Evolutionary conservation across 2,888 invertebrate genomes (phyloP), one percentile per base, ranked within the genome.

Genomic region (Drepanosiphum platanoidis): DNA sequence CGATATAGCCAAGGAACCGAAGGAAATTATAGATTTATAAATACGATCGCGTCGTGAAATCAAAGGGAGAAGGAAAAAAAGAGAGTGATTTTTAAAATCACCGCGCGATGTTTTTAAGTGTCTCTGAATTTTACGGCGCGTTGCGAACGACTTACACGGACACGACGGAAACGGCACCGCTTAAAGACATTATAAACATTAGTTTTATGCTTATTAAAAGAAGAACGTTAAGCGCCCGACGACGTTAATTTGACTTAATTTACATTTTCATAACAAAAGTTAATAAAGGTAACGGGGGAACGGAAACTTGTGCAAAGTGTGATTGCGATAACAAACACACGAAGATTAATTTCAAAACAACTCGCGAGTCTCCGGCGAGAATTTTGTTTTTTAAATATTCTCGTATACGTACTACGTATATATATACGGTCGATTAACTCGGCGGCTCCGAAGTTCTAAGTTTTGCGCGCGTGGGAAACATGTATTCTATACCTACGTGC

Each of bases 311-410:
- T 58, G 58, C 34, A 58, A 58, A 58, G 52, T 34, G n/a, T 75
- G 72, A 72, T 46, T 42, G 72, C 30, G 72, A 72, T 42, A 72
- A 42, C 42, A 72, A 32, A 13, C 42, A n/a, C 1, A 42, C 5
- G 32, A 75, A 34, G 15, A 75, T 52, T 75, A 52, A 58, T 58
- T 34, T 75, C 52, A 52, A 46, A 74, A 32, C 74, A 52, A 74
- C 74, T 52, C 74, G 30, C 52, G 32, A 74, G 46, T 74, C 52
- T 9, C 42, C 7, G 9, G 9, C 13, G 1, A 13, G 42, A 42
- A 42, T 42, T 42, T 42, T 9, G 7, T 42, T 42, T 42, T 42
- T 42, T 52, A 22, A 18, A 18, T 52, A n/a, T 52, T 18, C 22
- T 52, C 3, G 1, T 52, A 13, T 9, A 11, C 0, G 18, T 52